phyloP scores from a whole-genome alignment of 1,140 invertebrate species.

The Drosophila sulfurigaster region DNA sequence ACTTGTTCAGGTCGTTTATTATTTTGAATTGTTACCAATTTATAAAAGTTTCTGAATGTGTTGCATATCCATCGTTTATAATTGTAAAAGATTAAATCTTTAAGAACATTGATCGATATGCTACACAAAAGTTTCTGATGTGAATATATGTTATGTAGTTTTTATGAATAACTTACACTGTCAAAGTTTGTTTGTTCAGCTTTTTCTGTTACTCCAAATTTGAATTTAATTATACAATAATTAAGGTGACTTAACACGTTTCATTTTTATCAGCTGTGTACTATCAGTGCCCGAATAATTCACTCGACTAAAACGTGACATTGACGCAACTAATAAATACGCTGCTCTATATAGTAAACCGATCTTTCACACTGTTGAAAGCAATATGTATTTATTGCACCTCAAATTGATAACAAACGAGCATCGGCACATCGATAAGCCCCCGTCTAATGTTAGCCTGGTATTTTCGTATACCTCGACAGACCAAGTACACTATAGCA shows the following conservation, averaged over 20 bases:
- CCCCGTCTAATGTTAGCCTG: slow-evolving; percentile 27
- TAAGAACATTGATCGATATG: slow-evolving; percentile 20
- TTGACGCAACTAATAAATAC: slow-evolving; percentile 4
- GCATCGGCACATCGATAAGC: slow-evolving; percentile 42
- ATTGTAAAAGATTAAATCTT: slow-evolving; percentile 4
- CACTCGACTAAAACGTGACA: slow-evolving; percentile 67
- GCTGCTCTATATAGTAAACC: slow-evolving; percentile 8
- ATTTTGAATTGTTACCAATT: slow-evolving; percentile 23
- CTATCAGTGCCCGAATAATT: slow-evolving; percentile 17
- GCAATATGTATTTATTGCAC: slow-evolving; percentile 13
- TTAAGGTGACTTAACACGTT: background rate
- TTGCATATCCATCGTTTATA: background rate
- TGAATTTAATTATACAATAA: background rate
- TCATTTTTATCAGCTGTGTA: background rate
- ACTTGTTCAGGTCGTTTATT: slow-evolving; percentile 9
- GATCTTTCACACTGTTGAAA: background rate
- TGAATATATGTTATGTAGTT: too few relatives aligned
- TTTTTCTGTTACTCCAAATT: background rate
- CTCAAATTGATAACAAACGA: slow-evolving; percentile 18
- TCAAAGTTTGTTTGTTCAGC: background rate
- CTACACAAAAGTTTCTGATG: background rate
- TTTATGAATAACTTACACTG: background rate
- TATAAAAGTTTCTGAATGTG: slow-evolving; percentile 9
- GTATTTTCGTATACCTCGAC: slow-evolving; percentile 23
- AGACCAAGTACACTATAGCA: background rate